phyloP scores from a whole-genome alignment of 2,888 invertebrate genomes.

The Sarcophaga rosellei region DNA sequence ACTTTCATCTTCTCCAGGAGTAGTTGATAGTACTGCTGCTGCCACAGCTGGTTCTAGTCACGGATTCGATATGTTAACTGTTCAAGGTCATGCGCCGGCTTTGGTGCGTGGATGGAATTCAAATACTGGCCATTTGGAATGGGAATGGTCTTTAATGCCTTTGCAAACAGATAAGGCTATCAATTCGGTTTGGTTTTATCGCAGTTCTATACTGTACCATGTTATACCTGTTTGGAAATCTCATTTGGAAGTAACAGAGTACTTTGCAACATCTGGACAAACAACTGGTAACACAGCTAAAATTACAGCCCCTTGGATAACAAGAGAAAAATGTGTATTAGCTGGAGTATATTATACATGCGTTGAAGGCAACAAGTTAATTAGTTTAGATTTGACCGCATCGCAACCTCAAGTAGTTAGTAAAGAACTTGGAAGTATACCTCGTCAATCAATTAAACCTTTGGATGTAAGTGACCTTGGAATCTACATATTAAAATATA shows the following conservation, averaged over 20 bases:
- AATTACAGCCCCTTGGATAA: constrained; percentile 85
- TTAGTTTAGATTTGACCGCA: constrained; percentile 85
- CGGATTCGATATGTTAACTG: constrained; percentile 87
- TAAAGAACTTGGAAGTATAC: constrained; percentile 81
- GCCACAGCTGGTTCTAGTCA: constrained; percentile 75
- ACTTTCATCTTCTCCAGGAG: constrained; percentile 70
- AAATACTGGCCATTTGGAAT: constrained; percentile 86
- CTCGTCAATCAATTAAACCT: constrained; percentile 75
- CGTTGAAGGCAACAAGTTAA: constrained; percentile 83
- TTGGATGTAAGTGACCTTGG: constrained; percentile 71
- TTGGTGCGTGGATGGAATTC: constrained; percentile 91
- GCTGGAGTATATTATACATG: constrained; percentile 86
- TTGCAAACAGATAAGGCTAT: constrained; percentile 79
- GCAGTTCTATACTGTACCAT: constrained; percentile 84
- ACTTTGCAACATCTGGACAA: constrained; percentile 84
- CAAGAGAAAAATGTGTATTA: constrained; percentile 83
- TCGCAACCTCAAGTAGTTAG: constrained; percentile 82
- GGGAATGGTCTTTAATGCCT: constrained; percentile 87
- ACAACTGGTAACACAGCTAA: constrained; percentile 83
- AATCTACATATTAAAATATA: not conserved
- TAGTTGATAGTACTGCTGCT: constrained; percentile 75
- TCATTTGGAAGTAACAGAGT: constrained; percentile 86
- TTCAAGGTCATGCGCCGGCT: constrained; percentile 88
- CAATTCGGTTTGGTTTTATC: constrained; percentile 84
- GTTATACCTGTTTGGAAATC: constrained; percentile 84